A percentile compares a stretch with the other conserved stretches of the same genome.
Evolutionary conservation across 2,113 vertebrate genomes (phyloP).

Genomic region (Malurus alboscapulatus): DNA sequence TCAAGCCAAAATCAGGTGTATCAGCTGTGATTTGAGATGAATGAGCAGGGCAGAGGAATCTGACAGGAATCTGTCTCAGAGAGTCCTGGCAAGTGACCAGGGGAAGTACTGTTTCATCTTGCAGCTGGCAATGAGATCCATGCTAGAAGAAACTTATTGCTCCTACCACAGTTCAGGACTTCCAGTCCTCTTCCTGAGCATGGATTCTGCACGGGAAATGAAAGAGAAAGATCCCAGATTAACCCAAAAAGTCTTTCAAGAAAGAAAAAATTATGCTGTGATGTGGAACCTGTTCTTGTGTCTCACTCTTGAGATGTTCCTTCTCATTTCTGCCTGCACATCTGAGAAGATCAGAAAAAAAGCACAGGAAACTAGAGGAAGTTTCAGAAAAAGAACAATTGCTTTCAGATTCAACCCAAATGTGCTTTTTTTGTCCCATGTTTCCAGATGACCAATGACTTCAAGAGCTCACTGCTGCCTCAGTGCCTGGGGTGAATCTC

Average conservation of each 20-base stretch:
- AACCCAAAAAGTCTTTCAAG: not conserved
- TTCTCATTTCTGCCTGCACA: not conserved
- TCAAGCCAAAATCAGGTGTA: not conserved
- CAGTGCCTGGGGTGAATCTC: not conserved
- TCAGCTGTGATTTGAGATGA: not conserved
- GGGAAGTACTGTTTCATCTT: not conserved
- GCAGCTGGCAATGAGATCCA: not conserved
- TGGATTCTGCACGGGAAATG: not conserved
- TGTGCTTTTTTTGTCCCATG: not conserved
- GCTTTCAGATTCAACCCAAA: not conserved
- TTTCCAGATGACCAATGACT: not conserved
- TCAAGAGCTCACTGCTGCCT: not conserved
- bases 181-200: not conserved
- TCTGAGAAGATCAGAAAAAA: not conserved
- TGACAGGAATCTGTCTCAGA: not conserved
- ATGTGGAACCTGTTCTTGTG: rapidly evolving
- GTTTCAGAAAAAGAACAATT: not conserved
- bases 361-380: not conserved
- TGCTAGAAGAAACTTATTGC: not conserved
- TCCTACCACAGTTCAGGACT: not conserved
- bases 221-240: not conserved
- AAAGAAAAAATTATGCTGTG: not conserved
- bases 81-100: not conserved
- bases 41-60: not conserved
- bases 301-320: not conserved